phyloP scores from a whole-genome alignment of 37 sponge, comb jelly and placozoan species.

The Cliona cf. orientalis region DNA sequence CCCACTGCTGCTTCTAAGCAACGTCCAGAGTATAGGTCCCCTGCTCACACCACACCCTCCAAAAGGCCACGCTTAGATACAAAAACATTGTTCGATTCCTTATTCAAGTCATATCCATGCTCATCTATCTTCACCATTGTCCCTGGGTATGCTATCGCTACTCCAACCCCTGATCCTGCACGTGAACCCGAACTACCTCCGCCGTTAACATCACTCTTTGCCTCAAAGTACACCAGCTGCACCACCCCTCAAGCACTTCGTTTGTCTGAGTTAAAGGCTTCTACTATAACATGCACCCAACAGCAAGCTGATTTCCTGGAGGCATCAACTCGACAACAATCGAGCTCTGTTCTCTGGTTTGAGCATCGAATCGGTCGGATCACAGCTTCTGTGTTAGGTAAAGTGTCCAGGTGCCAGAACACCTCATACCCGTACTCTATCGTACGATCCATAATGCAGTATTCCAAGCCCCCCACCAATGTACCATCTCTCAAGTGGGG shows the following conservation, averaged over 20 bases:
- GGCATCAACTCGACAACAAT: not conserved
- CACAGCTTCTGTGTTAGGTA: not conserved
- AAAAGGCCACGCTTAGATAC: not conserved
- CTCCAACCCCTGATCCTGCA: not conserved
- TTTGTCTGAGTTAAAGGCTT: not conserved
- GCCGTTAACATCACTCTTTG: not conserved
- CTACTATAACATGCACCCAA: not conserved
- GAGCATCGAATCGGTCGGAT: not conserved
- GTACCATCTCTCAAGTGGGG: conserved; percentile 21
- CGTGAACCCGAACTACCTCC: conserved; percentile 10
- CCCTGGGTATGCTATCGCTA: not conserved
- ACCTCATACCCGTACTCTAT: not conserved
- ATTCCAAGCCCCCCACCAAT: not conserved
- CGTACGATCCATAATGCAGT: conserved; percentile 10
- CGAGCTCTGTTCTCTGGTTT: not conserved
- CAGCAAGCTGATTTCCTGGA: conserved; percentile 7
- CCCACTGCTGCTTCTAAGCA: not conserved
- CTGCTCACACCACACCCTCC: no score
- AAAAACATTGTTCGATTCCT: not conserved
- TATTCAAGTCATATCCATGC: not conserved
- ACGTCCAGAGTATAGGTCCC: no score
- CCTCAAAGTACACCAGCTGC: not conserved
- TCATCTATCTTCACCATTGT: not conserved
- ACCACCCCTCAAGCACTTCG: not conserved
- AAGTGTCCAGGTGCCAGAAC: not conserved